Evolutionary conservation across 2,113 vertebrate genomes (phyloP), one percentile per base, ranked within the genome.

Genomic region (Aphyosemion australe): DNA sequence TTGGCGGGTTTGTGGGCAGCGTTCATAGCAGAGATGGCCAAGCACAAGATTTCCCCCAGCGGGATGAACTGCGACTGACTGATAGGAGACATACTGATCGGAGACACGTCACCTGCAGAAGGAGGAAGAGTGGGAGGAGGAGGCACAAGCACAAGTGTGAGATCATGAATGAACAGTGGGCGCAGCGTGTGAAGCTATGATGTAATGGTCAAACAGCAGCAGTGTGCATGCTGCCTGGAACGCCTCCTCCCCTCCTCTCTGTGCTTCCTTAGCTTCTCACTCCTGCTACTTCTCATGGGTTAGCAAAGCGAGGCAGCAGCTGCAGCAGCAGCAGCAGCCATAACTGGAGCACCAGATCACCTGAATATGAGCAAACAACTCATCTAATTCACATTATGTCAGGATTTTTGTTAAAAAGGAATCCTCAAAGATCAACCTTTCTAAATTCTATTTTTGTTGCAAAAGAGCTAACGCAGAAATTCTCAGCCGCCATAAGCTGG

Each of bases 11-110:
- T 98, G 84, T 96, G 95, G 80, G 96, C 94, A 42, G 96, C 95
- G 92, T 98, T 98, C 96, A 99, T 98, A 84, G 97, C 92, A 26
- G 97, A 98, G 93, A 99, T 96, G 90, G 97, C 97, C 94, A 99
- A 91, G 93, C 97, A 99, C 89, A 99, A 95, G 91, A 99, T 98
- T 90, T 99, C 97, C 84, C 97, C 97, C 79, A 99, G 96, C 59
- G 97, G 97, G 91, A 99, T 99, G 90, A 99, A 99, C 92, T 99
- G 97, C 70, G 97, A 99, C 87, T 99, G 97, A 91, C 96, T 98
- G 94, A 98, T 97, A 78, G 97, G 97, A 89, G 97, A 99, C 97
- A 99, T 99, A 87, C 95, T 98, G 95, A 99, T 98, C 53, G 97
- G 97, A 87, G 96, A 98, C 84, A 99, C 97, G 95, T 99, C 97